Percentiles rank a stretch among this genome's conserved stretches.
These are phyloP conservation scores for Montipora cactus DNA, from an alignment of 64 coral and sea anemone genomes.

Conservation along the genomic window DNA sequence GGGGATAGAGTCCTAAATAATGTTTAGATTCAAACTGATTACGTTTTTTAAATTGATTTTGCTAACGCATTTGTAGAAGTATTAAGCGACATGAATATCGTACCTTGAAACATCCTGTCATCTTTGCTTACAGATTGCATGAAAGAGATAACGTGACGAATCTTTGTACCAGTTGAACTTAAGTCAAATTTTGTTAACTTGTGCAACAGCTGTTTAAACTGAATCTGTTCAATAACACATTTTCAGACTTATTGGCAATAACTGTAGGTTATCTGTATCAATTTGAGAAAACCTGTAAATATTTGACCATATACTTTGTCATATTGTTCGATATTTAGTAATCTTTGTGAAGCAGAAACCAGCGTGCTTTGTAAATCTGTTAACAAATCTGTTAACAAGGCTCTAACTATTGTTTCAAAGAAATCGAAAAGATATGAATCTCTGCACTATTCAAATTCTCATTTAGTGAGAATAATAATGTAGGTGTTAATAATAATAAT, in stretches of 20 bases:
- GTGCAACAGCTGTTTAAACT: constrained; percentile 32
- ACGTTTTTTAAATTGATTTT: background rate
- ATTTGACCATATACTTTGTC: background rate
- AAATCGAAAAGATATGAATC: background rate
- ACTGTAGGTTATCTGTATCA: background rate
- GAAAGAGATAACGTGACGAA: background rate
- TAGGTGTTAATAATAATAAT: background rate
- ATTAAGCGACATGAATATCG: too few species aligned
- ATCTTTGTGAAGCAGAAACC: background rate
- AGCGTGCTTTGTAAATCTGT: background rate
- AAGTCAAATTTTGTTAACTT: background rate
- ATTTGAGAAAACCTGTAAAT: background rate
- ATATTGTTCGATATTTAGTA: background rate
- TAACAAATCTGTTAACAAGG: background rate
- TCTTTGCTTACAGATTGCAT: background rate
- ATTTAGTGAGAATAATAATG: background rate
- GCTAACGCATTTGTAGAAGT: background rate
- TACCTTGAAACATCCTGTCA: background rate
- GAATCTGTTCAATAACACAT: background rate
- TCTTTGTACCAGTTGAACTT: background rate
- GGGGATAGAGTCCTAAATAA: background rate
- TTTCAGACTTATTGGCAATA: background rate
- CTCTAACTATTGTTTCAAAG: background rate
- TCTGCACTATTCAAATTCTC: background rate
- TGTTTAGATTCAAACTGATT: background rate